Evolutionary conservation across 1,140 invertebrate species (phyloP), one percentile per base, ranked within the genome.

Genomic region (Temnothorax nylanderi): DNA sequence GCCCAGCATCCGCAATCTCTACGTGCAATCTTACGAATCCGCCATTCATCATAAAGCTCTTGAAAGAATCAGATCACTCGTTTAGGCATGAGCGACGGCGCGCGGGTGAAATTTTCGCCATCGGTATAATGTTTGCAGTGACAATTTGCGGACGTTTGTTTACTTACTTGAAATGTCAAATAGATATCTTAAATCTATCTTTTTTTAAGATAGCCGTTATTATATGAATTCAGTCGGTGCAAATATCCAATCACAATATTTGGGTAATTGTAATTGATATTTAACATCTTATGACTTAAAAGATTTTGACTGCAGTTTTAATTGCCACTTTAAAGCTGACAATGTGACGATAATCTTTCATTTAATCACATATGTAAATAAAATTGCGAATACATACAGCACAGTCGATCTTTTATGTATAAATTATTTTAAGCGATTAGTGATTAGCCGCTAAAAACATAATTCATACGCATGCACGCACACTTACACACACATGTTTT

Each of bases 1-100:
- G 88, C 86, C 49, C 74, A 56, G 89, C 89, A 90, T 90, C 89
- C 88, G 81, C 85, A 91, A 89, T 85, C 56, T 81, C 85, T 71
- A 51, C 85, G 64, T 32, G 51, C 58, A 80, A 47, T 78, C 85
- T 71, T 74, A 41, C n/a, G 74, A 77, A 76, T 47, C 44, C 71
- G 86, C 78, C 88, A 87, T 90, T 90, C 88, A 69, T 90, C 89
- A 89, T 87, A 78, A 62, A 84, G 77, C 74, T 58, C 85, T 86
- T 89, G 75, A 90, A 89, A 89, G 86, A 90, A 89, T 90, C 89
- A 87, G 85, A 87, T 89, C 77, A 67, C 77, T 58, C 85, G 76
- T 56, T 60, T 49, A 34, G 62, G 41, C 41, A 75, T 34, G 72
- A 62, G 26, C 26, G 47, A 49, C 11, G 11, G 1, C 26, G 26